phyloP scores from a whole-genome alignment of 2,113 vertebrate genomes.

The Pygoscelis adeliae region DNA sequence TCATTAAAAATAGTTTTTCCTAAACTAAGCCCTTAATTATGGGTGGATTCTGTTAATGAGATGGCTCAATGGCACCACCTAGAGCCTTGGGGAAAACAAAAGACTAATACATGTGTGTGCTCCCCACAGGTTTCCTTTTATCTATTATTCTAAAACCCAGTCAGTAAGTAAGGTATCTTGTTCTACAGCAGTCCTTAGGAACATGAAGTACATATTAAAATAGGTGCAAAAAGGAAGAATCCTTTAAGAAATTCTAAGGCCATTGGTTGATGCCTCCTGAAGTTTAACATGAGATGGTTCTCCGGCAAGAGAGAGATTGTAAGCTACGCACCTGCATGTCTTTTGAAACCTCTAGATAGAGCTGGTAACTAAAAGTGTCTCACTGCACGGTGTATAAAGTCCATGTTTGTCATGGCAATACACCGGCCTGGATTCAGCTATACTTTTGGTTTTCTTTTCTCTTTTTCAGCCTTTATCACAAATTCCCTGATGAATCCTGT shows the following conservation, averaged over 20 bases:
- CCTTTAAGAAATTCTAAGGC: neutral
- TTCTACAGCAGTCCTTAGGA: neutral
- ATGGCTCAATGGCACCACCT: conserved; percentile 64
- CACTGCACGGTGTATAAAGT: neutral
- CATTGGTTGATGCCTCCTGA: neutral
- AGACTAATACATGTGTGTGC: neutral
- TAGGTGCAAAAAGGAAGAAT: neutral
- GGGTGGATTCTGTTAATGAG: neutral
- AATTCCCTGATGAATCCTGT: conserved; percentile 97
- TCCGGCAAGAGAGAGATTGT: neutral
- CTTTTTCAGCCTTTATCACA: conserved; percentile 88
- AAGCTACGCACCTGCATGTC: neutral
- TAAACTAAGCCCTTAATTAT: neutral
- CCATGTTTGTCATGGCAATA: neutral
- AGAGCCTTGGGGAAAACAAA: conserved; percentile 7
- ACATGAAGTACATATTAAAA: neutral
- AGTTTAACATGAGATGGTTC: neutral
- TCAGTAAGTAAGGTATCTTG: neutral
- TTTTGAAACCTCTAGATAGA: neutral
- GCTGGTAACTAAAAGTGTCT: neutral
- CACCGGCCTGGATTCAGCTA: neutral
- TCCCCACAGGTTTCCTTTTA: neutral
- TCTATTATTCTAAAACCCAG: neutral
- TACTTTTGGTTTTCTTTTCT: neutral
- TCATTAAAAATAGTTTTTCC: neutral